Conservation (phyloP, 1,140 invertebrate genomes). For the Cryptotermes secundus region DNA sequence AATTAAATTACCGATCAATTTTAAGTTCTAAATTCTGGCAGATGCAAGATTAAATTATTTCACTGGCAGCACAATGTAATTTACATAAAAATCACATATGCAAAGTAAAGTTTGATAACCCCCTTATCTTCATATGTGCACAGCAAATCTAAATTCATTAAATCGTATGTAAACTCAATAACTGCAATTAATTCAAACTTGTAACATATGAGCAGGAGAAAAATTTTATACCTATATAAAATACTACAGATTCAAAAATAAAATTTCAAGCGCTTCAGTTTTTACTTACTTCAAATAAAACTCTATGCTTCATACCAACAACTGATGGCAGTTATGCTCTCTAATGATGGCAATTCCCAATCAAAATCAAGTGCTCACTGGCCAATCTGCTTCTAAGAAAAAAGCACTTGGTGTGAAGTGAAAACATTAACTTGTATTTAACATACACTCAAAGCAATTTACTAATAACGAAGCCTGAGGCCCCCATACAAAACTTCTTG, state of each 20-base stretch:
- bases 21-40: background rate
- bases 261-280: background rate
- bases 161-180: background rate
- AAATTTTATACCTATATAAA: background rate
- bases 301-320: background rate
- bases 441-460: background rate
- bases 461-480: background rate
- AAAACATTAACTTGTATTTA: background rate
- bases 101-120: background rate
- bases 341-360: background rate
- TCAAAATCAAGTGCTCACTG: background rate
- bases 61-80: background rate
- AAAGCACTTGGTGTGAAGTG: slow-evolving; percentile 5
- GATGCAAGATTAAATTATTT: background rate
- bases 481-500: background rate
- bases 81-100: background rate
- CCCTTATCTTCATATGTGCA: background rate
- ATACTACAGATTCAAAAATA: background rate
- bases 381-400: slow-evolving; percentile 12
- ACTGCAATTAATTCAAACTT: background rate
- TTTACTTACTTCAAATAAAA: background rate
- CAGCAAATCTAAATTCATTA: background rate
- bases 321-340: background rate
- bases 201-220: background rate
- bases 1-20: background rate